Evolutionary conservation across 2,888 invertebrate genomes (phyloP).

Genomic region (Smittia sp.): DNA sequence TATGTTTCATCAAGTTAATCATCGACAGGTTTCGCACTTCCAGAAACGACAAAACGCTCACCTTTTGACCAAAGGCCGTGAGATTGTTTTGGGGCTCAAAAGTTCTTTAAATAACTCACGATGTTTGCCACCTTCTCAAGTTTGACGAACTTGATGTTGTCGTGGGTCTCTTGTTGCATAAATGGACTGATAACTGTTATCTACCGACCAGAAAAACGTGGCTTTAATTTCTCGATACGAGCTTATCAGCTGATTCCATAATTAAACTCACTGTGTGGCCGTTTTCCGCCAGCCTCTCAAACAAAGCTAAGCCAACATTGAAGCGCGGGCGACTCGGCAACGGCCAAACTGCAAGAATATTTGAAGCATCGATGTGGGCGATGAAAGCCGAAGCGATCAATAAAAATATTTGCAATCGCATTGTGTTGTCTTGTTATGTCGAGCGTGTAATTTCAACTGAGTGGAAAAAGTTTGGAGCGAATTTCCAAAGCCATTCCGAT

Average conservation of each 20-base stretch:
- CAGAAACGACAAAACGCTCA: conserved; percentile 50
- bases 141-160: conserved; percentile 48
- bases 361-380: conserved; percentile 43
- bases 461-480: background rate
- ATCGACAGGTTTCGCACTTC: conserved; percentile 48
- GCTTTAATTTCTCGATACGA: background rate
- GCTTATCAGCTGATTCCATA: background rate
- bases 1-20: conserved; percentile 50
- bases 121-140: conserved; percentile 45
- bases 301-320: conserved; percentile 49
- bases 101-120: too few relatives aligned
- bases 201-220: background rate
- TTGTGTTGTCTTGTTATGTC: background rate
- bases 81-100: too few relatives aligned
- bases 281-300: conserved; percentile 47
- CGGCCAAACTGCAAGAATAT: conserved; percentile 51
- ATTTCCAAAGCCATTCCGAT: background rate
- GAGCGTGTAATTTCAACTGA: background rate
- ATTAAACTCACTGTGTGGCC: conserved; percentile 45
- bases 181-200: conserved; percentile 51
- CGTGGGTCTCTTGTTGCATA: conserved; percentile 43
- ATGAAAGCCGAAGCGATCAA: background rate
- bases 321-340: conserved; percentile 53
- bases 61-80: too few relatives aligned
- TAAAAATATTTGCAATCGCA: conserved; percentile 10